Evolutionary conservation across 2,797 vertebrate genomes (phyloP), one percentile per base, ranked within the genome.

Genomic region (Pangasius macronema): DNA sequence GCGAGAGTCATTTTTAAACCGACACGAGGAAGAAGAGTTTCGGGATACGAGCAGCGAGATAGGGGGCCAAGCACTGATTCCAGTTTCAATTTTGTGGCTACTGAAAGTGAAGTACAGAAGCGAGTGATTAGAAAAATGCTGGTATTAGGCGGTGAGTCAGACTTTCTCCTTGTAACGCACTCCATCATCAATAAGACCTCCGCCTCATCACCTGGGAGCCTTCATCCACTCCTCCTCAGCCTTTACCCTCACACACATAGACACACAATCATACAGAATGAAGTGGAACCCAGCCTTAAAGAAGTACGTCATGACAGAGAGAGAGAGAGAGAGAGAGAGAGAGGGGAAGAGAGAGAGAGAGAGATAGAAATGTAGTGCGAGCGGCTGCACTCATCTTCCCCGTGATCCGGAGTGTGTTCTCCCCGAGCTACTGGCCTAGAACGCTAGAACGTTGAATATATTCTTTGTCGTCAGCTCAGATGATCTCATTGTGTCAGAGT

Each of bases 401-500:
- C 67, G 82, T 89, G 91, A 76, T 87, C 79, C 87, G 87, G 80
- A 89, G 87, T 93, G 90, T 87, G 72, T 85, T 92, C 51, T 84
- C 91, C 91, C 91, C 55, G 87, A 72, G 91, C 89, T 91, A 91
- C 93, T 96, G 95, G 93, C 95, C 95, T 94, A 95, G 94, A 95
- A 95, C 93, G 92, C 82, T 24, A 57, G 82, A 84, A 84, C 67
- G 20, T 93, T 83, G 93, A 94, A 94, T 93, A 90, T 93, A 93
- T 94, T 94, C 93, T 93, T 92, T 93, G 91, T 91, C 92, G 90
- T 93, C 93, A 93, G 93, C 93, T 92, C 89, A 91, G 94, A 91
- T 96, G 95, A 95, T 95, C 95, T 95, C 95, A 96, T 96, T 96
- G 95, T 96, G 95, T 96, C 96, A 96, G 93, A 94, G 93, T 92